These are phyloP conservation scores for Tetranychus piercei DNA, from an alignment of 2,888 invertebrate genomes.

Conservation along the genomic window DNA sequence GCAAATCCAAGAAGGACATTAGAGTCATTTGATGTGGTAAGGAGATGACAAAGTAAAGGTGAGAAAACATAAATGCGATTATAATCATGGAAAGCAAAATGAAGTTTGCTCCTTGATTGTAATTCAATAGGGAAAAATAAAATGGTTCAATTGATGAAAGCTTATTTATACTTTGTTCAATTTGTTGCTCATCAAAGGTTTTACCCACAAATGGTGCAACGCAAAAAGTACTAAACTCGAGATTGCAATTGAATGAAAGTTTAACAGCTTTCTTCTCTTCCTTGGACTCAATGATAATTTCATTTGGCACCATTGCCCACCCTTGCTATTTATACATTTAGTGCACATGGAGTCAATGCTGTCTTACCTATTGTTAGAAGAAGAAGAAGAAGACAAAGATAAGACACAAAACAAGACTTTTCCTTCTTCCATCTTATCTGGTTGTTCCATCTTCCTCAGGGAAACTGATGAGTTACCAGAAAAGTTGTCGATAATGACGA, in stretches of 20 bases:
- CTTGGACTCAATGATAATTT: background rate
- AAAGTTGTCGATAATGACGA: background rate
- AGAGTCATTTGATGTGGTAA: too few species aligned
- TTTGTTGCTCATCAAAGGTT: background rate
- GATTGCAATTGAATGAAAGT: background rate
- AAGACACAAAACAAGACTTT: background rate
- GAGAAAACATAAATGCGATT: too few species aligned
- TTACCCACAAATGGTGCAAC: background rate
- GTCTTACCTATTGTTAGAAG: background rate
- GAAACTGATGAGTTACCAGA: background rate
- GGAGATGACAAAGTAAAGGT: too few species aligned
- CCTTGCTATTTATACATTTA: background rate
- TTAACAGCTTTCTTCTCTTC: background rate
- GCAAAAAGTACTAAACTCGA: background rate
- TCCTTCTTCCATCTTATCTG: background rate
- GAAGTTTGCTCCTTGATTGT: background rate
- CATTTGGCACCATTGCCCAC: background rate
- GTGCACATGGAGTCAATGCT: too few species aligned
- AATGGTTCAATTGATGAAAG: background rate
- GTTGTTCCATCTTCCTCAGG: background rate
- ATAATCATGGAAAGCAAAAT: too few species aligned
- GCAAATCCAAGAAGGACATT: too few species aligned
- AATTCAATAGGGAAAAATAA: background rate
- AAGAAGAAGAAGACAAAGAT: background rate
- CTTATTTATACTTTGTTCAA: background rate